phyloP scores from a whole-genome alignment of 2,113 vertebrate species.

The Sceloporus undulatus region DNA sequence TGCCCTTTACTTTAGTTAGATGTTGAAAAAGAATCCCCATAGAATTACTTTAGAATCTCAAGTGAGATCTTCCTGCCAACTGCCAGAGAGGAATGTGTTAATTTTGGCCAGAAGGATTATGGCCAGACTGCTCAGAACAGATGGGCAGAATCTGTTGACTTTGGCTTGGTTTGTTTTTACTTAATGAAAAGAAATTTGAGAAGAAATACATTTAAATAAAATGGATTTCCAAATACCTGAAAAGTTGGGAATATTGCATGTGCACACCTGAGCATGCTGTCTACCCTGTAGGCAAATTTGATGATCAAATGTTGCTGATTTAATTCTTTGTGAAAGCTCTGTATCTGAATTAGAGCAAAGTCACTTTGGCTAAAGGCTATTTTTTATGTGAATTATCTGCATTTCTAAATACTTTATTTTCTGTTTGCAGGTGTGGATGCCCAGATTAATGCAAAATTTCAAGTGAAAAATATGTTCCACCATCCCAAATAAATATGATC shows the following conservation, averaged over 20 bases:
- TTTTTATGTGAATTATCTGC: conserved; percentile 28
- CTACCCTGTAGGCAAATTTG: conserved; percentile 17
- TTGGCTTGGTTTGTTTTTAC: conserved; percentile 4
- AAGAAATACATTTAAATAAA: conserved; percentile 15
- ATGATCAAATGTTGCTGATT: conserved; percentile 11
- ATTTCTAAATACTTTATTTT: conserved; percentile 8
- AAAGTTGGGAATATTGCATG: conserved; percentile 8
- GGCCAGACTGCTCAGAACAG: conserved; percentile 2
- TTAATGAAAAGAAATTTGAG: conserved; percentile 1
- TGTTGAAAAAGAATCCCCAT: conserved; percentile 12
- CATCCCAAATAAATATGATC: background rate
- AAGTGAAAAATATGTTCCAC: background rate
- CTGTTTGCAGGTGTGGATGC: background rate
- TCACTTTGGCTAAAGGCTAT: conserved; percentile 23
- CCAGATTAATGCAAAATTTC: conserved; percentile 6
- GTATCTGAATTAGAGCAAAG: conserved; percentile 27
- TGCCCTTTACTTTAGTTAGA: conserved; percentile 31
- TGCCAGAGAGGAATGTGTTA: conserved; percentile 19
- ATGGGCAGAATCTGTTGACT: background rate
- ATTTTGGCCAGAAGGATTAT: conserved; percentile 20
- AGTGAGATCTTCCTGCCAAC: background rate
- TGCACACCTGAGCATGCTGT: background rate
- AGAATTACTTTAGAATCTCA: background rate
- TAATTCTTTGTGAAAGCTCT: conserved; percentile 32
- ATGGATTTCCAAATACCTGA: background rate